A percentile compares a stretch with the other conserved stretches of the same genome.
Evolutionary conservation across 2,797 vertebrate species (phyloP).

Genomic region (Manis pentadactyla): DNA sequence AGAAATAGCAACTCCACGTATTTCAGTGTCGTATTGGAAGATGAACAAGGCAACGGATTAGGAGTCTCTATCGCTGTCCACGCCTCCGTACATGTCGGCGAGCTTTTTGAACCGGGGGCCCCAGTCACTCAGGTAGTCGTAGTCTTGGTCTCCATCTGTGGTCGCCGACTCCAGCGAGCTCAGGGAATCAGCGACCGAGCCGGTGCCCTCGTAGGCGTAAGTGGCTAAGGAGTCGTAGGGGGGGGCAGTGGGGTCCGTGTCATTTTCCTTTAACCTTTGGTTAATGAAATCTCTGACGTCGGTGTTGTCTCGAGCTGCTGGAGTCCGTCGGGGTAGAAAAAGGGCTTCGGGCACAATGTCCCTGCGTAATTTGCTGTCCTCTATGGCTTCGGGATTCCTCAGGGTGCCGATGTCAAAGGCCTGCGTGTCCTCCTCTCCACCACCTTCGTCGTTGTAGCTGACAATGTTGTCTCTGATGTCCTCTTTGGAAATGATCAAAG

Average conservation of each 20-base stretch:
- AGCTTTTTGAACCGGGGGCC: constrained; percentile 97
- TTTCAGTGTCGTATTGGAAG: constrained; percentile 82
- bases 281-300: constrained; percentile 97
- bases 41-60: constrained; percentile 88
- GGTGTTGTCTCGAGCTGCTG: constrained; percentile 89
- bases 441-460: constrained; percentile 97
- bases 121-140: constrained; percentile 97
- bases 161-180: constrained; percentile 95
- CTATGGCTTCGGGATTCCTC: constrained; percentile 95
- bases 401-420: constrained; percentile 96
- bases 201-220: constrained; percentile 96
- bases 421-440: constrained; percentile 97
- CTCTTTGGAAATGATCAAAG: constrained; percentile 97
- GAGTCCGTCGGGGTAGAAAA: constrained; percentile 91
- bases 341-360: constrained; percentile 95
- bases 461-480: constrained; percentile 97
- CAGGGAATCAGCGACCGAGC: constrained; percentile 94
- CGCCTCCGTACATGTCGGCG: constrained; percentile 95
- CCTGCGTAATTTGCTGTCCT: constrained; percentile 93
- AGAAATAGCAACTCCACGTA: constrained; percentile 83
- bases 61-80: constrained; percentile 95
- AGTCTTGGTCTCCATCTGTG: constrained; percentile 95
- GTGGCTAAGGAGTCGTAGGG: constrained; percentile 98
- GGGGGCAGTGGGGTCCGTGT: constrained; percentile 94
- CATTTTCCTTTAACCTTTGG: constrained; percentile 96